Conservation (phyloP, 2,888 invertebrate species). For the Andrena bicolor region DNA sequence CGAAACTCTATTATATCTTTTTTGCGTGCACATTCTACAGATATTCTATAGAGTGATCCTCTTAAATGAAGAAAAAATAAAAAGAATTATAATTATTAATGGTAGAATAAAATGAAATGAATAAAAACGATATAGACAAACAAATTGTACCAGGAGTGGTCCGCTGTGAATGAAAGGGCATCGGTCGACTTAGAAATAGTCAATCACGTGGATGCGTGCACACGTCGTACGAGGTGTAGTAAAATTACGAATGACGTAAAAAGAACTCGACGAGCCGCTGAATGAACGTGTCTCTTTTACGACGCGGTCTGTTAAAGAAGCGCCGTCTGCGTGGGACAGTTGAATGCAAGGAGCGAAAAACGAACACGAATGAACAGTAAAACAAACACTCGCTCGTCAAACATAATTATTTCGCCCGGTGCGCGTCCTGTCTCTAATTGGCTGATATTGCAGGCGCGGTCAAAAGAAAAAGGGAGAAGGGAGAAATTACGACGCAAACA, state of each 20-base stretch:
- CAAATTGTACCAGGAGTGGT: neutral
- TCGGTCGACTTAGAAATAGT: conserved; percentile 18
- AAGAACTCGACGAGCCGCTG: conserved; percentile 48
- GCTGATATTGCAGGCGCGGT: conserved; percentile 39
- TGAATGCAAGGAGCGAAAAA: conserved; percentile 6
- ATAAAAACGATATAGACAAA: too few relatives aligned
- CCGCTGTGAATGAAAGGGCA: conserved; percentile 10
- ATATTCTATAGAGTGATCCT: too few relatives aligned
- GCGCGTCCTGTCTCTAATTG: conserved; percentile 51
- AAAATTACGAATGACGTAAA: conserved; percentile 63
- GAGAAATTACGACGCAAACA: conserved; percentile 51
- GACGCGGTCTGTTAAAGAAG: conserved; percentile 11
- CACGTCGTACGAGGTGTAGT: conserved; percentile 33
- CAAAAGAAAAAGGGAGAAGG: conserved; percentile 18
- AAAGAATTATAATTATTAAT: too few relatives aligned
- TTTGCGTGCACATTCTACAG: too few relatives aligned
- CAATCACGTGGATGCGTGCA: conserved; percentile 44
- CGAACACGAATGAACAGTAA: conserved; percentile 14
- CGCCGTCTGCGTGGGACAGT: conserved; percentile 32
- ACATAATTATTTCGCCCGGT: conserved; percentile 63
- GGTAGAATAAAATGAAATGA: too few relatives aligned
- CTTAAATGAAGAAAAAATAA: too few relatives aligned
- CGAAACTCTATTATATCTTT: too few relatives aligned
- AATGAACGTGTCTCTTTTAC: conserved; percentile 65
- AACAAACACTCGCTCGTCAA: conserved; percentile 49